phyloP scores from a whole-genome alignment of 2,888 invertebrate species.

The Agrenia bidenticulata region DNA sequence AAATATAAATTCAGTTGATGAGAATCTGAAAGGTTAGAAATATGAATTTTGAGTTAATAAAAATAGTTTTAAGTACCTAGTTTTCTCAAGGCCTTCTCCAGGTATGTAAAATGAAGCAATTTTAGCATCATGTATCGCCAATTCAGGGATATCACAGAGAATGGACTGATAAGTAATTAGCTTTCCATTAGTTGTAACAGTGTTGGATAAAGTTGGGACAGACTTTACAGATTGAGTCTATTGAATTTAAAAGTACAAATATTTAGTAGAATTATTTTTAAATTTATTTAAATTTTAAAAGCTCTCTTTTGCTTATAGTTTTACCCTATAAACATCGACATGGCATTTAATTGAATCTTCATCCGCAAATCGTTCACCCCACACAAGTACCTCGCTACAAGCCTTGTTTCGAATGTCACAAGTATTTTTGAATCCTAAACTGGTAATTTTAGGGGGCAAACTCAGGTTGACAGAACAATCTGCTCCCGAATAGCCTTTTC shows the following conservation, averaged over 20 bases:
- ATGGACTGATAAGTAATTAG: slow-evolving; percentile 50
- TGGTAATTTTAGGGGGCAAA: slow-evolving; percentile 36
- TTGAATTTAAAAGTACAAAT: too few species aligned
- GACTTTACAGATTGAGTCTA: slow-evolving; percentile 45
- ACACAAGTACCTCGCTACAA: slow-evolving; percentile 52
- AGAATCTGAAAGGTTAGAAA: neutral
- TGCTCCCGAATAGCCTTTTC: slow-evolving; percentile 45
- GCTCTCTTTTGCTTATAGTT: neutral
- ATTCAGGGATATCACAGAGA: slow-evolving; percentile 51
- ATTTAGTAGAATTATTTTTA: neutral
- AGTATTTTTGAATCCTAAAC: slow-evolving; percentile 41
- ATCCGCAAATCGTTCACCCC: slow-evolving; percentile 52
- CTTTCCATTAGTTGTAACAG: slow-evolving; percentile 45
- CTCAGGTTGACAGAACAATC: slow-evolving; percentile 50
- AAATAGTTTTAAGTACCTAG: slow-evolving; percentile 35
- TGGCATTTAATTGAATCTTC: slow-evolving; percentile 50
- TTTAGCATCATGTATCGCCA: slow-evolving; percentile 52
- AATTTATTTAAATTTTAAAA: neutral
- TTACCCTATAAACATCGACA: slow-evolving; percentile 53
- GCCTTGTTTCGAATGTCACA: slow-evolving; percentile 53
- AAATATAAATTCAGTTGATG: too few species aligned
- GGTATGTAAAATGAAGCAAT: slow-evolving; percentile 52
- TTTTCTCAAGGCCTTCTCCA: slow-evolving; percentile 52
- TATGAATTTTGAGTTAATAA: neutral
- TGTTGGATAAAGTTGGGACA: slow-evolving; percentile 42